Evolutionary conservation across 1,140 invertebrate genomes (phyloP).

Genomic region (Cyclargus thomasi): DNA sequence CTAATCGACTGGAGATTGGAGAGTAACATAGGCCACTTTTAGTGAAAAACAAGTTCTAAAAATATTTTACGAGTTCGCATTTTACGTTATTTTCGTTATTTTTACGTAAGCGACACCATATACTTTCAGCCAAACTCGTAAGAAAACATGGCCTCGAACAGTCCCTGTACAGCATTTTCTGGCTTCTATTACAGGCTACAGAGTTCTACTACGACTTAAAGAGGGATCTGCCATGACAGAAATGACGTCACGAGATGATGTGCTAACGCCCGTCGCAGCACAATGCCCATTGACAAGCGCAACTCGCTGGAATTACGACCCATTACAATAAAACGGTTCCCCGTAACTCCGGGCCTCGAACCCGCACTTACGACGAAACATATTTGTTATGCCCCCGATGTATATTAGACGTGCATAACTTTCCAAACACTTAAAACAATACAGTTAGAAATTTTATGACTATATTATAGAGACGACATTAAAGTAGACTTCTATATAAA

Average conservation of each 20-base stretch:
- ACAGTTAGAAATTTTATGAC: neutral
- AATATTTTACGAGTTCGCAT: no score
- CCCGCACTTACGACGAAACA: slow-evolving; percentile 1
- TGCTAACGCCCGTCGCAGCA: slow-evolving; percentile 48
- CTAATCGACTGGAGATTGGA: no score
- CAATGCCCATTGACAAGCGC: slow-evolving; percentile 58
- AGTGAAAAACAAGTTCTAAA: no score
- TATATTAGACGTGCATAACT: neutral
- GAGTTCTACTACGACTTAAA: no score
- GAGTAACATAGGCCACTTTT: no score
- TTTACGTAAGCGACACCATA: no score
- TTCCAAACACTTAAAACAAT: neutral
- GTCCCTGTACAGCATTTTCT: no score
- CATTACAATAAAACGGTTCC: slow-evolving; percentile 68
- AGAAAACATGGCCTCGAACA: no score
- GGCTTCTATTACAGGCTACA: neutral
- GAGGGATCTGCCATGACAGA: slow-evolving; percentile 34
- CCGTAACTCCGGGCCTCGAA: slow-evolving; percentile 35
- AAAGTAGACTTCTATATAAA: no score
- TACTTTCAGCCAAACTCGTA: no score
- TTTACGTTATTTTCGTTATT: no score
- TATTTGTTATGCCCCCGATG: neutral
- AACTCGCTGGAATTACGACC: slow-evolving; percentile 57
- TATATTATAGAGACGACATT: no score
- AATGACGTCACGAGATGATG: slow-evolving; percentile 49